A percentile compares a stretch with the other conserved stretches of the same genome.
phyloP scores from a whole-genome alignment of 2,113 vertebrate genomes.

The Rynchops niger region DNA sequence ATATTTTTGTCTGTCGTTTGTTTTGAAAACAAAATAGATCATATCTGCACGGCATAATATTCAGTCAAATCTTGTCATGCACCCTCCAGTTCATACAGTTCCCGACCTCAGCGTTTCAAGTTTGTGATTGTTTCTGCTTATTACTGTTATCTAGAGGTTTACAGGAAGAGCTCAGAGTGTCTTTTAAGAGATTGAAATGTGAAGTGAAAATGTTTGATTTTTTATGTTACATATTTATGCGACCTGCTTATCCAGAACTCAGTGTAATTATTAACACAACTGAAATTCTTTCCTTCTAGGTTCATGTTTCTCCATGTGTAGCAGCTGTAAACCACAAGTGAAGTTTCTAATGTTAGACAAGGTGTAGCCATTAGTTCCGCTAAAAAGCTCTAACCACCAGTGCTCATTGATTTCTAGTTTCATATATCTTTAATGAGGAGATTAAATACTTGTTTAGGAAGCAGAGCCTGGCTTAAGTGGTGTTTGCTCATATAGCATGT shows the following conservation, averaged over 20 bases:
- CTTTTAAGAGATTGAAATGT: conserved; percentile 50
- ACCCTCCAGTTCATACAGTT: conserved; percentile 14
- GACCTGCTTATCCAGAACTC: conserved; percentile 58
- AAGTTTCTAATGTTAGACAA: conserved; percentile 91
- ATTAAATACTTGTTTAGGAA: conserved; percentile 99
- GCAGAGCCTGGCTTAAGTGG: conserved; percentile 88
- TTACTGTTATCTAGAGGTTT: conserved; percentile 52
- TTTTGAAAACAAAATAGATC: not conserved
- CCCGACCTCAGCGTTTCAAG: not conserved
- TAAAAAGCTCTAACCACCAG: conserved; percentile 86
- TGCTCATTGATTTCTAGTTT: conserved; percentile 93
- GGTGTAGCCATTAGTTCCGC: conserved; percentile 90
- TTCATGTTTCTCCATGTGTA: conserved; percentile 75
- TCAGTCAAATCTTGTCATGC: not conserved
- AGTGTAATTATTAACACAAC: conserved; percentile 59
- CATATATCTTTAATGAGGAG: conserved; percentile 99
- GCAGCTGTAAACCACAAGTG: conserved; percentile 84
- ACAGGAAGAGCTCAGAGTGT: not conserved
- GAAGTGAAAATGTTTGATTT: conserved; percentile 49
- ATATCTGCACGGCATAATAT: not conserved
- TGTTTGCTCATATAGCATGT: conserved; percentile 77
- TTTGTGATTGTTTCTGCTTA: conserved; percentile 36
- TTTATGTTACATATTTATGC: conserved; percentile 53
- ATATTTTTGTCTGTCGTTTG: not conserved
- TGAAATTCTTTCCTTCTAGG: conserved; percentile 64